Conservation (phyloP, 2,888 invertebrate genomes). For the Ormyrus thymus region DNA sequence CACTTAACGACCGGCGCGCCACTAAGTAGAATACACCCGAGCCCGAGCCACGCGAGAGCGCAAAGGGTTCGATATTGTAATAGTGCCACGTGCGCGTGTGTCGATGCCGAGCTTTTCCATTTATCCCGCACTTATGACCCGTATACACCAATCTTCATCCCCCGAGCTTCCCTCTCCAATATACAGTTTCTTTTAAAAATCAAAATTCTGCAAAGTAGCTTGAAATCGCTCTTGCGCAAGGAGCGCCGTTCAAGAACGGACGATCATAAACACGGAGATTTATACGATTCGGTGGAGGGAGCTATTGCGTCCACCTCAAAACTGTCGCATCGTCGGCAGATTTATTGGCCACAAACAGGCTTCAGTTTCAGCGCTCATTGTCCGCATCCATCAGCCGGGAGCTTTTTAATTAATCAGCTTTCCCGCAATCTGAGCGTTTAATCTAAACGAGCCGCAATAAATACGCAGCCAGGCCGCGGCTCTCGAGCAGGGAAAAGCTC, state of each 20-base stretch:
- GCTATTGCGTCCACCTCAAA: no score
- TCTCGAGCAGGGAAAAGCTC: no score
- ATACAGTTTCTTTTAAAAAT: no score
- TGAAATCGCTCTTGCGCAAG: background rate
- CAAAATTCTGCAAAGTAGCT: no score
- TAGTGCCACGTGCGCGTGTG: background rate
- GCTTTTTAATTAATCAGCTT: conserved; percentile 48
- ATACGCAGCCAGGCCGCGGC: background rate
- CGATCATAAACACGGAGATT: background rate
- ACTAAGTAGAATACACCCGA: conserved; percentile 39
- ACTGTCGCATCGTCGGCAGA: no score
- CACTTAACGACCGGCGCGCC: conserved; percentile 66
- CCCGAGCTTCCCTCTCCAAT: no score
- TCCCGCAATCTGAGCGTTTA: conserved; percentile 32
- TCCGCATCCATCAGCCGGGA: conserved; percentile 10
- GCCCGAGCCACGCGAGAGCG: background rate
- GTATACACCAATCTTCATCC: no score
- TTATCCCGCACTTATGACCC: no score
- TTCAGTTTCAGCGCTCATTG: background rate
- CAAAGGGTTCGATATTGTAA: conserved; percentile 30
- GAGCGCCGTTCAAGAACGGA: background rate
- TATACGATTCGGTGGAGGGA: no score
- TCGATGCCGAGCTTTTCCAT: no score
- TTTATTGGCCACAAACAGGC: no score
- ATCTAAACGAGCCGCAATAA: conserved; percentile 39